Evolutionary conservation across 2,113 vertebrate genomes (phyloP).

Genomic region (Archilochus colubris): DNA sequence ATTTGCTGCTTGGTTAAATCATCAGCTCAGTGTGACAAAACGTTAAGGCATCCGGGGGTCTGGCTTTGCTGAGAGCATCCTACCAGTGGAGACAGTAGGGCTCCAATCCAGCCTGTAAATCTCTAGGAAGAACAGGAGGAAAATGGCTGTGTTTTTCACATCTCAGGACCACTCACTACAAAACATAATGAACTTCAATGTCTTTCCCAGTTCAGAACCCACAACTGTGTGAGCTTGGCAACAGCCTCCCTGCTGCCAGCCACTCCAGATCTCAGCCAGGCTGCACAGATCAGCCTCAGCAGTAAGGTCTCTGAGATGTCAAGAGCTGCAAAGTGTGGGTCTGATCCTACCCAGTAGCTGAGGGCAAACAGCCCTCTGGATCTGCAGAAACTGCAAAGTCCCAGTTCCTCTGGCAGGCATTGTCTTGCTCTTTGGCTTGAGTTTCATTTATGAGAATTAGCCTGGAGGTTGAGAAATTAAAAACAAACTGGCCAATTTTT

Average conservation of each 20-base stretch:
- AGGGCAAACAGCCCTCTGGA: not conserved
- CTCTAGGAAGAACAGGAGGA: not conserved
- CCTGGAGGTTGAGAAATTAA: constrained; percentile 27
- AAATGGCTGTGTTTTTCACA: not conserved
- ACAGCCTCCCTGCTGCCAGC: not conserved
- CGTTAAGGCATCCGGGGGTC: not conserved
- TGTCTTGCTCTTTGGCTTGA: not conserved
- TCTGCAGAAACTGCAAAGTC: not conserved
- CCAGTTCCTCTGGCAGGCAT: not conserved
- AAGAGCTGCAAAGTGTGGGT: not conserved
- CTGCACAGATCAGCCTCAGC: not conserved
- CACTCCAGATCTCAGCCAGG: not conserved
- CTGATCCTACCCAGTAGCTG: not conserved
- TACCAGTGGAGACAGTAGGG: not conserved
- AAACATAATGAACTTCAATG: not conserved
- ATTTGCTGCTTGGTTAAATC: not conserved
- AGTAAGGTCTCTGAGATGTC: not conserved
- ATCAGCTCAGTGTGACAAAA: not conserved
- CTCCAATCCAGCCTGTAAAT: not conserved
- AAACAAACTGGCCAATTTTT: not conserved
- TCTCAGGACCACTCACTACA: not conserved
- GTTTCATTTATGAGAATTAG: constrained; percentile 32
- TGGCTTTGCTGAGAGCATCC: not conserved
- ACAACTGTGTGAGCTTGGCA: not conserved
- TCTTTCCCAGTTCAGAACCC: not conserved